Evolutionary conservation across 2,888 invertebrate genomes (phyloP).

Genomic region (Siphlonurus alternatus): DNA sequence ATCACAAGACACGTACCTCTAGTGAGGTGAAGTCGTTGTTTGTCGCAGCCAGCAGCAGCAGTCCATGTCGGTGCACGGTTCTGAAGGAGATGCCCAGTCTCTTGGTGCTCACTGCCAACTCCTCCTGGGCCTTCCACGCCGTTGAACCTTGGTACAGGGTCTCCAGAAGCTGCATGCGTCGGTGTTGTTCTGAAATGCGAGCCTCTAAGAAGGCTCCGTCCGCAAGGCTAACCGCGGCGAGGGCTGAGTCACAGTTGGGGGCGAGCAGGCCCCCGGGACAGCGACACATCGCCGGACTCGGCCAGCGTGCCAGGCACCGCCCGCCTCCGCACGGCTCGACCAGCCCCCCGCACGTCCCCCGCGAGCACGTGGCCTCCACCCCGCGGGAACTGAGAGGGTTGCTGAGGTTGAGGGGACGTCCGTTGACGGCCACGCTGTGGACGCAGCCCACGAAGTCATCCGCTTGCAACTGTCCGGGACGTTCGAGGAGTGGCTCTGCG

Average conservation of each 20-base stretch:
- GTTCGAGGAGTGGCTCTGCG: slow-evolving; percentile 72
- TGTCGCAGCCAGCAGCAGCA: slow-evolving; percentile 72
- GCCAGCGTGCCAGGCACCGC: slow-evolving; percentile 74
- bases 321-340: slow-evolving; percentile 42
- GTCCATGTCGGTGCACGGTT: slow-evolving; percentile 58
- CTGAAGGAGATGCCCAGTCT: slow-evolving; percentile 63
- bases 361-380: slow-evolving; percentile 56
- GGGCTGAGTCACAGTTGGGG: slow-evolving; percentile 59
- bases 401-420: slow-evolving; percentile 63
- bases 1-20: too few species aligned
- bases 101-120: slow-evolving; percentile 38
- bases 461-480: slow-evolving; percentile 77
- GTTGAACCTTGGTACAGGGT: slow-evolving; percentile 57
- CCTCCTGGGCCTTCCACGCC: slow-evolving; percentile 35
- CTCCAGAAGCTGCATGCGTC: slow-evolving; percentile 72
- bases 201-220: slow-evolving; percentile 67
- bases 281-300: slow-evolving; percentile 43
- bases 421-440: slow-evolving; percentile 78
- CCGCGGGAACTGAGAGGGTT: slow-evolving; percentile 54
- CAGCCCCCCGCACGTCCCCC: slow-evolving; percentile 19
- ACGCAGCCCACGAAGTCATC: slow-evolving; percentile 91
- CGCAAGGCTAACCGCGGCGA: slow-evolving; percentile 62
- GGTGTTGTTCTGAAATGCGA: slow-evolving; percentile 56
- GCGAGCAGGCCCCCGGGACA: slow-evolving; percentile 38
- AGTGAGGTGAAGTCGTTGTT: slow-evolving; percentile 74